Conservation (phyloP, 2,113 vertebrate species). For the Aphyosemion australe region DNA sequence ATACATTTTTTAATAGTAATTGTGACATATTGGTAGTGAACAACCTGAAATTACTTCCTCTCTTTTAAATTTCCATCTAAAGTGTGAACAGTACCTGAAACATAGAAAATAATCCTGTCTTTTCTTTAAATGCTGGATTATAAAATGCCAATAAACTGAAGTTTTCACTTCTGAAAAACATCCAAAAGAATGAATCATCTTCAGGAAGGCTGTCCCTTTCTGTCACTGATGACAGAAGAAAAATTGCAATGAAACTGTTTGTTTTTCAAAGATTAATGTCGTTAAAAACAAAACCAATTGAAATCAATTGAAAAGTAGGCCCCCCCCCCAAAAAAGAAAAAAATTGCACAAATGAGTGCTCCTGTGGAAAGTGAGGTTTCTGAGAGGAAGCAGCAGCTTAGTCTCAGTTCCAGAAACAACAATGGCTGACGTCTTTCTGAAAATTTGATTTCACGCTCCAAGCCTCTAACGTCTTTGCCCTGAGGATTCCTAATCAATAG, state of each 20-base stretch:
- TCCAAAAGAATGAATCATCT: not conserved
- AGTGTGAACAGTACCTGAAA: too few species aligned
- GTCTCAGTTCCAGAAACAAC: conserved; percentile 44
- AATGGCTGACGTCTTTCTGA: conserved; percentile 47
- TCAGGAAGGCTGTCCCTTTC: not conserved
- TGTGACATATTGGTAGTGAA: too few species aligned
- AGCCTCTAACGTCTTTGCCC: conserved; percentile 49
- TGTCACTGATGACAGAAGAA: conserved; percentile 1
- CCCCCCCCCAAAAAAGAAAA: too few species aligned
- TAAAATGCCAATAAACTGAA: conserved; percentile 19
- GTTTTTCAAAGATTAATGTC: not conserved
- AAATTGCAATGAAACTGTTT: not conserved
- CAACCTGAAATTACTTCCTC: too few species aligned
- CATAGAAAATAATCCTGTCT: not conserved
- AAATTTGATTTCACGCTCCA: conserved; percentile 60
- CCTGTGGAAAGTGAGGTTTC: conserved; percentile 12
- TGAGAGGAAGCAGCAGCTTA: conserved; percentile 24
- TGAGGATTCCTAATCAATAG: conserved; percentile 31
- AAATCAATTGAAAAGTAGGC: not conserved
- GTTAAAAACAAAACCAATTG: conserved; percentile 3
- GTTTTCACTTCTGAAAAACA: conserved; percentile 8
- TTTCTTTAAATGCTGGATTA: conserved; percentile 24
- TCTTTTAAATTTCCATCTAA: too few species aligned
- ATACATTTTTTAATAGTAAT: too few species aligned
- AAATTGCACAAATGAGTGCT: conserved; percentile 18